Evolutionary conservation across 1,140 invertebrate species (phyloP), one percentile per base, ranked within the genome.

Genomic region (Sogatella furcifera): DNA sequence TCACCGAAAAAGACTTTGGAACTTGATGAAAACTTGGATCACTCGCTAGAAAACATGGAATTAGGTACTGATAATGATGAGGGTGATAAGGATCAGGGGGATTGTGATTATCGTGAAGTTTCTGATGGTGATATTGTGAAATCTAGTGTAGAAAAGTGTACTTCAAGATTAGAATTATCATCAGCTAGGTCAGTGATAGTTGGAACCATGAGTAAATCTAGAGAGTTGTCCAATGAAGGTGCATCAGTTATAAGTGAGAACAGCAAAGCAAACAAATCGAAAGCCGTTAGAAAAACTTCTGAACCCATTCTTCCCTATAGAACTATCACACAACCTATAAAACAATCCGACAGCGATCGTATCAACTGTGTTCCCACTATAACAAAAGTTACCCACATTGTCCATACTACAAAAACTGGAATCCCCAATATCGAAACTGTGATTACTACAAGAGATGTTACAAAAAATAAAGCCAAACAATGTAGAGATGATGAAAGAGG

Each of bases 291-390:
- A 38, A 34, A 34, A 15, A 34, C 34, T 14, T 22, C 52, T 10
- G 11, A 59, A 43, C 3, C 15, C 8, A 49, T 22, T 1, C 42
- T 46, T 13, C 52, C 53, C 2, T 41, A 63, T 15, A 34, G 57
- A 43, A 17, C 21, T 49, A 56, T 55, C 31, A n/a, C 52, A 14
- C 57, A 57, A 5, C 42, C 58, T 0, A 46, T 34, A 14, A 49
- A 63, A 49, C 41, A 21, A 19, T 21, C 57, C 19, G 28, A 22
- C 5, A 56, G 9, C 13, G 54, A 61, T 34, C 43, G 54, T 19
- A 38, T 21, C 1, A 61, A 55, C 22, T 61, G 53, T 61, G 60
- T 61, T n/a, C 58, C 58, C 34, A 60, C 58, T 8, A 55, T 55
- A 13, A 61, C 60, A 11, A 61, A 55, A 49, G 54, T 52, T 8